phyloP scores from a whole-genome alignment of 2,113 vertebrate species.

The Ardeotis arabs region DNA sequence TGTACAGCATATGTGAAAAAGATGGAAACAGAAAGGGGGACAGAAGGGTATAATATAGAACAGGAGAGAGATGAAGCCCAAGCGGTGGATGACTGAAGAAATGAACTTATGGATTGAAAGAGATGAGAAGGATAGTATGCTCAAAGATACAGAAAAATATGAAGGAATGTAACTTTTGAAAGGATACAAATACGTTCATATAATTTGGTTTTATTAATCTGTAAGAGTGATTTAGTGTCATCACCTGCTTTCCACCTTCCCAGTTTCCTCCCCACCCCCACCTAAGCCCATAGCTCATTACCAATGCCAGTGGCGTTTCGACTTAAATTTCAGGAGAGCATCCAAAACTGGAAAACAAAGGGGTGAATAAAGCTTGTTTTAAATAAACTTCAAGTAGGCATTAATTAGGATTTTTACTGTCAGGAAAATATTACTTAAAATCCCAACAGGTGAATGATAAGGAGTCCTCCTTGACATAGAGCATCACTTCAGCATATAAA shows the following conservation, averaged over 20 bases:
- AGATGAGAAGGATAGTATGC: not conserved
- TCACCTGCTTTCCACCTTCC: not conserved
- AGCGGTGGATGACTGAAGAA: not conserved
- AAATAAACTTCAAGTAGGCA: not conserved
- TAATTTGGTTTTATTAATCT: not conserved
- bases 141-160: not conserved
- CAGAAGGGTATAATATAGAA: not conserved
- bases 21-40: not conserved
- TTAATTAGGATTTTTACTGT: not conserved
- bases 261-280: not conserved
- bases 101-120: not conserved
- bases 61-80: not conserved
- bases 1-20: slow-evolving; percentile 28
- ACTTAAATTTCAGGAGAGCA: not conserved
- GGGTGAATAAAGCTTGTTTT: not conserved
- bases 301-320: not conserved
- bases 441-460: not conserved
- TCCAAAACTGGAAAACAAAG: not conserved
- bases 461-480: not conserved
- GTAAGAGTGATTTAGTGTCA: not conserved
- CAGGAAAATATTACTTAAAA: not conserved
- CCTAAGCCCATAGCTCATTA: not conserved
- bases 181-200: not conserved
- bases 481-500: not conserved
- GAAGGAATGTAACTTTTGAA: not conserved